Evolutionary conservation across 2,888 invertebrate genomes (phyloP).

Genomic region (Melanchra persicariae): DNA sequence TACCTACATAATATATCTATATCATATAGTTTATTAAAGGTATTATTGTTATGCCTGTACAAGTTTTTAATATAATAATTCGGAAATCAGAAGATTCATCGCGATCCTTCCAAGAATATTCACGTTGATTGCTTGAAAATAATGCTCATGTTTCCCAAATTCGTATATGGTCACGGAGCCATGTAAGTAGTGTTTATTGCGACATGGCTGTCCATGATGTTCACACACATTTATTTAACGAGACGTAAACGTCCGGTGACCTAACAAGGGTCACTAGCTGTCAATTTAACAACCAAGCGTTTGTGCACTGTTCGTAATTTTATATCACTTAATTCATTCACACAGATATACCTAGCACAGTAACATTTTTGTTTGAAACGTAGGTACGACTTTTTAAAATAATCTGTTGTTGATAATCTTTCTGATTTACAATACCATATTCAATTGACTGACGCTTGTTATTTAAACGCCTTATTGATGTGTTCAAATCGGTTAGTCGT

Average conservation of each 20-base stretch:
- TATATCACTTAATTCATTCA: constrained; percentile 59
- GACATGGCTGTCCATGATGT: constrained; percentile 66
- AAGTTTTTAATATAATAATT: constrained; percentile 29
- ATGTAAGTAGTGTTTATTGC: constrained; percentile 63
- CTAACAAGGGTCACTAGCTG: constrained; percentile 75
- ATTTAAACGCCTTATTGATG: constrained; percentile 70
- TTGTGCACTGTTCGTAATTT: constrained; percentile 67
- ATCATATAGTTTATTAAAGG: neutral
- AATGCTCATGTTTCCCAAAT: constrained; percentile 62
- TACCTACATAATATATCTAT: neutral
- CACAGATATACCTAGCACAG: constrained; percentile 46
- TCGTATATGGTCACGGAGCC: constrained; percentile 63
- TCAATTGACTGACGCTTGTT: constrained; percentile 65
- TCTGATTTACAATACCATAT: constrained; percentile 36
- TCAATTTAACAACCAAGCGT: constrained; percentile 73
- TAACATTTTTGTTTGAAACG: constrained; percentile 18
- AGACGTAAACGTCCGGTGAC: constrained; percentile 76
- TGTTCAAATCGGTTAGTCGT: constrained; percentile 71
- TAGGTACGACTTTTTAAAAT: constrained; percentile 8
- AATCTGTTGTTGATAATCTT: constrained; percentile 23
- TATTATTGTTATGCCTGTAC: constrained; percentile 6
- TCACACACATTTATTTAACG: constrained; percentile 73
- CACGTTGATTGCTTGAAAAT: constrained; percentile 60
- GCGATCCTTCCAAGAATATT: constrained; percentile 58
- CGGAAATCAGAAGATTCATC: constrained; percentile 47